These are phyloP conservation scores for Hirtodrosophila histrioides DNA, from an alignment of 2,888 invertebrate species.

Conservation along the genomic window DNA sequence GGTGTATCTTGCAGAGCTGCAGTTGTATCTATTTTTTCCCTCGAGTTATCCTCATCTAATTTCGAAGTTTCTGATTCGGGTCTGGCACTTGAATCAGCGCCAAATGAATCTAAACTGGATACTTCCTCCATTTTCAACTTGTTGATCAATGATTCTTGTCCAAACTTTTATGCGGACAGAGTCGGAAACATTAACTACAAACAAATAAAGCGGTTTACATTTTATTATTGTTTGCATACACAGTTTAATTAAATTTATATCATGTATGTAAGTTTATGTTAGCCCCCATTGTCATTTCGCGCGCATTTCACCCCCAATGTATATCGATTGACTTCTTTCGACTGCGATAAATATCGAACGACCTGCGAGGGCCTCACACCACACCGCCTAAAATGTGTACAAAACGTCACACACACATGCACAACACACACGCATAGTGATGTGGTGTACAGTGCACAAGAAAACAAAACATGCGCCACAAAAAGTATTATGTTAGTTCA, in stretches of 20 bases:
- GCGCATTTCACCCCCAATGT: slow-evolving; percentile 57
- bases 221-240: slow-evolving; percentile 3
- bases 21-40: slow-evolving; percentile 37
- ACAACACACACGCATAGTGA: slow-evolving; percentile 53
- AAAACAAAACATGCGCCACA: slow-evolving; percentile 77
- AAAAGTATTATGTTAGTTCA: slow-evolving; percentile 29
- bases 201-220: slow-evolving; percentile 5
- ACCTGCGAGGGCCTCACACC: slow-evolving; percentile 64
- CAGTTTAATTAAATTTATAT: slow-evolving; percentile 12
- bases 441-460: slow-evolving; percentile 77
- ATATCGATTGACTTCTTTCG: slow-evolving; percentile 29
- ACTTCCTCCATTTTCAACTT: slow-evolving; percentile 80
- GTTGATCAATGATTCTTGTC: slow-evolving; percentile 29
- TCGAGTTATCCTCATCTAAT: slow-evolving; percentile 60
- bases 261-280: slow-evolving; percentile 22
- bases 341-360: slow-evolving; percentile 55
- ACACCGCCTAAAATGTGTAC: slow-evolving; percentile 73
- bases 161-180: slow-evolving; percentile 22
- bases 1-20: slow-evolving; percentile 51
- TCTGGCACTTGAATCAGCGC: slow-evolving; percentile 71
- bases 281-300: slow-evolving; percentile 44
- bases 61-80: slow-evolving; percentile 73
- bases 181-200: slow-evolving; percentile 75
- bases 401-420: slow-evolving; percentile 56
- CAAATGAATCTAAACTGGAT: slow-evolving; percentile 82